phyloP scores from a whole-genome alignment of 2,113 vertebrate species.

The Rhinoptilus africanus region DNA sequence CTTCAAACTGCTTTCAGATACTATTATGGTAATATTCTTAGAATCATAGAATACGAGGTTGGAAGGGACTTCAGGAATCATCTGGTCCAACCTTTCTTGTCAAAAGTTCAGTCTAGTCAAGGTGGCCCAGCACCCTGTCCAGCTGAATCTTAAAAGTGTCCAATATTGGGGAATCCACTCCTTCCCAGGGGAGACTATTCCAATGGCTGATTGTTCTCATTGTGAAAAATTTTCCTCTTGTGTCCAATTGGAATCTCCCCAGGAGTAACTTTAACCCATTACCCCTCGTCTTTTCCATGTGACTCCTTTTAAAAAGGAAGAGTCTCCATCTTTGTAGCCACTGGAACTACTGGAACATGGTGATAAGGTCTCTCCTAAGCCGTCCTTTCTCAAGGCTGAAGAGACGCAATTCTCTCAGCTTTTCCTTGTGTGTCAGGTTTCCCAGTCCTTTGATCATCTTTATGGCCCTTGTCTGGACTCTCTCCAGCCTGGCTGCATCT shows the following conservation, averaged over 20 bases:
- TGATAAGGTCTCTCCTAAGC: not conserved
- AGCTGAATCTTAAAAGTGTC: not conserved
- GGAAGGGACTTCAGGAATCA: not conserved
- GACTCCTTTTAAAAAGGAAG: not conserved
- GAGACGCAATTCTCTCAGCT: not conserved
- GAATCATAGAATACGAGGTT: not conserved
- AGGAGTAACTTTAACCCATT: not conserved
- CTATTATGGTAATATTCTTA: not conserved
- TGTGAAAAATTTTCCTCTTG: not conserved
- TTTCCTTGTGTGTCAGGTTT: not conserved
- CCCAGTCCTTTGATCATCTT: not conserved
- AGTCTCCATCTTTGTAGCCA: not conserved
- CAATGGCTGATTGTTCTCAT: not conserved
- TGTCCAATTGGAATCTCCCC: not conserved
- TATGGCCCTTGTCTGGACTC: not conserved
- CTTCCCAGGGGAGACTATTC: not conserved
- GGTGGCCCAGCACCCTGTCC: not conserved
- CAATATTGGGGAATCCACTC: not conserved
- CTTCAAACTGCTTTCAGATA: conserved; percentile 20
- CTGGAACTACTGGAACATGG: not conserved
- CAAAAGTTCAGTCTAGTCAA: not conserved
- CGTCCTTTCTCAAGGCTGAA: not conserved
- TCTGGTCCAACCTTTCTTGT: not conserved
- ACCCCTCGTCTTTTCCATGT: not conserved
- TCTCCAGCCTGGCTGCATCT: not conserved